These are phyloP conservation scores for Seriola dumerili DNA, from an alignment of 2,113 vertebrate species.

Conservation along the genomic window DNA sequence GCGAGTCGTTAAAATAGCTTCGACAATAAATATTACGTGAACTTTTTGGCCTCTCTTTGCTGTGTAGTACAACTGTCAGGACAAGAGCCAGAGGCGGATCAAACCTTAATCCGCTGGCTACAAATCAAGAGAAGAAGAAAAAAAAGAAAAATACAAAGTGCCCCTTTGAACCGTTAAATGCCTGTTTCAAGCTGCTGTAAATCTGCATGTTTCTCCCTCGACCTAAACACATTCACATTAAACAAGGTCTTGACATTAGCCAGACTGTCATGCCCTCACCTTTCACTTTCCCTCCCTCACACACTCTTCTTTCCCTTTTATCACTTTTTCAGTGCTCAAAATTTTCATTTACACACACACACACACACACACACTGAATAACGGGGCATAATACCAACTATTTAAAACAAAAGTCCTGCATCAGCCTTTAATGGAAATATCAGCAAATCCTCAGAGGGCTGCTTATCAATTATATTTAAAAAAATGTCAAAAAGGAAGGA, in stretches of 20 bases:
- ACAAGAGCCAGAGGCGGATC: constrained; percentile 48
- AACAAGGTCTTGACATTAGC: constrained; percentile 38
- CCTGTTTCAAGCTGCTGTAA: constrained; percentile 23
- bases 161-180: constrained; percentile 8
- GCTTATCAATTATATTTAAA: neutral
- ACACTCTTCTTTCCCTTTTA: neutral
- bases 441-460: no score
- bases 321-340: neutral
- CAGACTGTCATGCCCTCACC: constrained; percentile 31
- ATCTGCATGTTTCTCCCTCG: neutral
- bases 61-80: constrained; percentile 13
- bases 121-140: constrained; percentile 33
- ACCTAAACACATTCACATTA: constrained; percentile 11
- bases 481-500: neutral
- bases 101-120: constrained; percentile 8
- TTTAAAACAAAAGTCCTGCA: neutral
- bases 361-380: neutral
- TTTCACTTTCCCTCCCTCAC: constrained; percentile 1
- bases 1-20: constrained; percentile 34
- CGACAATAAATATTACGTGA: constrained; percentile 36
- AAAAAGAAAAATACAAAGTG: neutral
- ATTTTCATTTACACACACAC: no score
- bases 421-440: neutral
- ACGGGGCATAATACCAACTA: neutral
- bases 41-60: constrained; percentile 24